A percentile compares a stretch with the other conserved stretches of the same genome.
Conservation (phyloP, 2,888 invertebrate genomes). For the Doris montereyensis region DNA sequence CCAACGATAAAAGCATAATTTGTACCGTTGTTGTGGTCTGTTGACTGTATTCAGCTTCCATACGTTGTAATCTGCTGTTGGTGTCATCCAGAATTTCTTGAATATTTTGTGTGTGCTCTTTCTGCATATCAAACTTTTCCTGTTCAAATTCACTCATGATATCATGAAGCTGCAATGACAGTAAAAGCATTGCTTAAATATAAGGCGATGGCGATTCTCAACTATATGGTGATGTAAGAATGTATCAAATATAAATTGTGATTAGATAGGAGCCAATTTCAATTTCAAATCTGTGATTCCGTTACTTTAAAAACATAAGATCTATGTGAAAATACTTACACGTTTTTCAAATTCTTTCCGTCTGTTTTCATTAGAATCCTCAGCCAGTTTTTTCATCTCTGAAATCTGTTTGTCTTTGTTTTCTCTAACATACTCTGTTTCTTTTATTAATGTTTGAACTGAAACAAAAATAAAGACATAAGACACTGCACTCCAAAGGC, state of each 20-base stretch:
- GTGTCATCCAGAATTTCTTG: conserved; percentile 72
- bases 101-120: conserved; percentile 70
- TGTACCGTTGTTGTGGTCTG: conserved; percentile 68
- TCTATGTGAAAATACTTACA: conserved; percentile 52
- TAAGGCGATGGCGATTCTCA: no score
- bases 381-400: conserved; percentile 64
- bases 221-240: neutral
- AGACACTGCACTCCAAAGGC: no score
- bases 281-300: no score
- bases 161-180: conserved; percentile 62
- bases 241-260: neutral
- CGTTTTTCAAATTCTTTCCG: conserved; percentile 68
- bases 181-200: no score
- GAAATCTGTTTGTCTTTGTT: conserved; percentile 67
- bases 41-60: conserved; percentile 70
- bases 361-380: conserved; percentile 61
- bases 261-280: no score
- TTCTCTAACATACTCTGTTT: conserved; percentile 61
- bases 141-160: conserved; percentile 68
- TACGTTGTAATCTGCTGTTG: conserved; percentile 66
- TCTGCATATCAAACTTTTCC: conserved; percentile 72
- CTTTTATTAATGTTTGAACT: conserved; percentile 67
- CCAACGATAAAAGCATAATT: no score
- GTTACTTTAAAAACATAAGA: no score
- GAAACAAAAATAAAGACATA: conserved; percentile 32